Conservation (phyloP, 2,888 invertebrate species). For the Chloroclysta siterata region DNA sequence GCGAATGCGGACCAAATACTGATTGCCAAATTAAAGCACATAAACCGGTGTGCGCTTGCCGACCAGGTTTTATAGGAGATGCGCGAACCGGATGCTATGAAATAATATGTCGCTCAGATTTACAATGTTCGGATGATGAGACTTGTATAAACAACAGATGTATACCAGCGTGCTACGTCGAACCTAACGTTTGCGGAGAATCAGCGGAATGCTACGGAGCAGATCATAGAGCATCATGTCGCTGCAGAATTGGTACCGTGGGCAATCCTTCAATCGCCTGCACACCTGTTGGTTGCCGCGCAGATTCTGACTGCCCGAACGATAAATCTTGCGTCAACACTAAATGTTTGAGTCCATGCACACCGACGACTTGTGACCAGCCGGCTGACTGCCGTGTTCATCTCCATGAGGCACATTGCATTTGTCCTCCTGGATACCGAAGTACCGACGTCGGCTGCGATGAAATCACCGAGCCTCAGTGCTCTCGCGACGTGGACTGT, state of each 20-base stretch:
- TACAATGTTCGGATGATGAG: conserved; percentile 92
- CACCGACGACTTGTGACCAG: conserved; percentile 87
- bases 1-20: conserved; percentile 93
- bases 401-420: conserved; percentile 91
- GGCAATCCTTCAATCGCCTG: conserved; percentile 93
- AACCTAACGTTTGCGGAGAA: conserved; percentile 89
- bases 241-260: conserved; percentile 91
- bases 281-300: conserved; percentile 91
- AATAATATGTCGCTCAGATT: conserved; percentile 89
- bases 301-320: conserved; percentile 91
- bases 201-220: conserved; percentile 92
- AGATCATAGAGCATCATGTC: conserved; percentile 92
- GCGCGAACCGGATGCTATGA: conserved; percentile 92
- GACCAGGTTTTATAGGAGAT: conserved; percentile 93
- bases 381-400: conserved; percentile 91
- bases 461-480: conserved; percentile 85
- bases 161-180: conserved; percentile 90
- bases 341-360: conserved; percentile 92
- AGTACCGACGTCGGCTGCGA: conserved; percentile 87
- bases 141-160: conserved; percentile 93
- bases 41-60: conserved; percentile 94
- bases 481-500: conserved; percentile 92
- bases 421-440: conserved; percentile 91
- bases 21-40: conserved; percentile 94
- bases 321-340: conserved; percentile 92